Evolutionary conservation across 2,888 invertebrate species (phyloP).

Genomic region (Amphiduros pacificus): DNA sequence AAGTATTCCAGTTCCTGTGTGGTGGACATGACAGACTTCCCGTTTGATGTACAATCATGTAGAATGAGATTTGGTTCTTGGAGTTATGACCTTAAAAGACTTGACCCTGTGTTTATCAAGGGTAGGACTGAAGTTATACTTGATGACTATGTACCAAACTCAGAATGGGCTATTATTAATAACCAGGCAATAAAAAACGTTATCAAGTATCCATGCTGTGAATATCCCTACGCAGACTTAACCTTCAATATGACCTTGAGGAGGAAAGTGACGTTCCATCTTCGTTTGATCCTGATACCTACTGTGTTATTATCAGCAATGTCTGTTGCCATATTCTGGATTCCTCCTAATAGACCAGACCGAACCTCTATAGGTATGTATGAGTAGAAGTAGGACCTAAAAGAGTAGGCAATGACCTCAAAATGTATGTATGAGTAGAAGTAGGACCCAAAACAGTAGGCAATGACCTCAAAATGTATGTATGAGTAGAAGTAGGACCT

Average conservation of each 20-base stretch:
- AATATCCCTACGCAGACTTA: constrained; percentile 10
- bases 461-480: too few species aligned
- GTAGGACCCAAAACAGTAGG: too few species aligned
- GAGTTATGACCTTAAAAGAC: constrained; percentile 7
- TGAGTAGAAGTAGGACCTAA: too few species aligned
- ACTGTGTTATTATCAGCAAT: constrained; percentile 11
- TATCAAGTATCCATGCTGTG: constrained; percentile 12
- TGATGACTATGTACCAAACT: constrained; percentile 13
- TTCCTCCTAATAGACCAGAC: constrained; percentile 10
- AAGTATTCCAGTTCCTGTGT: constrained; percentile 7
- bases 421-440: too few species aligned
- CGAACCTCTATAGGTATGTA: constrained; percentile 9
- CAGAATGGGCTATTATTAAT: constrained; percentile 10
- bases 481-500: too few species aligned
- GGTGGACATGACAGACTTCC: constrained; percentile 15
- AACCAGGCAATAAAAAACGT: constrained; percentile 4
- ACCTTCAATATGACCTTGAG: constrained; percentile 10
- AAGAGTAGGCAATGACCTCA: too few species aligned
- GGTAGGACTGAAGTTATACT: neutral
- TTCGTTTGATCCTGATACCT: constrained; percentile 11
- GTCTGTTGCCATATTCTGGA: constrained; percentile 16
- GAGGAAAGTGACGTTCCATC: constrained; percentile 10
- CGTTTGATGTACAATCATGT: constrained; percentile 12
- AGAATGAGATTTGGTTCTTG: constrained; percentile 11
- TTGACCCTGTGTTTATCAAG: constrained; percentile 5